Base-by-base conservation (phyloP, 2,888 invertebrate species). In the Penaeus monodon region DNA sequence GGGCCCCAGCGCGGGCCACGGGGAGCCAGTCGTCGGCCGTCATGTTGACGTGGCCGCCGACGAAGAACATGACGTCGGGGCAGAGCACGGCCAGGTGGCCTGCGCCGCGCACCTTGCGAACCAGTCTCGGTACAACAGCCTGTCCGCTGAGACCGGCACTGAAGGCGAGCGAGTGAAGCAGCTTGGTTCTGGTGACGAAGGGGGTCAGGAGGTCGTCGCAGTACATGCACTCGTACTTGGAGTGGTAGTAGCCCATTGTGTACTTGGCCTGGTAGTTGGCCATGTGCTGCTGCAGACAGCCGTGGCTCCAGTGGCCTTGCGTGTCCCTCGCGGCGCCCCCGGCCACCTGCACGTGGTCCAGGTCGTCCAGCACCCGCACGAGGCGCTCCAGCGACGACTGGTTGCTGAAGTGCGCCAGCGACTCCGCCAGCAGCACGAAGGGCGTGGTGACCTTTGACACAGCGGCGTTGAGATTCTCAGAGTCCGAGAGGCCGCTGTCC, bases 61-160 rank as follows among this genome's bases (percentile, higher is more conserved):
- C 85, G 87, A 91, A 91, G 87, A 91, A 92, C 92, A 92, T 91
- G 20, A 91, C 90, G 89, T 92, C 92, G 0, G 92, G 92, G 89
- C 92, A 92, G n/a, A 90, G 89, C 65, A 91, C 86, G 14, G 87
- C 88, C 73, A 91, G 90, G 6, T 87, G 57, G n/a, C 90, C 88
- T 4, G 85, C 76, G 24, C 89, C 38, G 27, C 90, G 90, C n/a
- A 91, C 73, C 38, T 89, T 86, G 91, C 86, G 88, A 92, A 92
- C 90, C 91, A 92, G 77, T 92, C 92, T 78, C 91, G 91, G 85
- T 91, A 91, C 10, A 91, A 91, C 64, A 7, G 91, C 91, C 29
- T 86, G 85, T 4, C 78, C 85, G 10, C 89, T 84, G 68, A 91
- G 81, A 10, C 77, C 79, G 20, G 85, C 89, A 70, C 90, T 89